These are phyloP conservation scores for Zygaena filipendulae DNA, from an alignment of 2,888 invertebrate genomes.

Conservation along the genomic window DNA sequence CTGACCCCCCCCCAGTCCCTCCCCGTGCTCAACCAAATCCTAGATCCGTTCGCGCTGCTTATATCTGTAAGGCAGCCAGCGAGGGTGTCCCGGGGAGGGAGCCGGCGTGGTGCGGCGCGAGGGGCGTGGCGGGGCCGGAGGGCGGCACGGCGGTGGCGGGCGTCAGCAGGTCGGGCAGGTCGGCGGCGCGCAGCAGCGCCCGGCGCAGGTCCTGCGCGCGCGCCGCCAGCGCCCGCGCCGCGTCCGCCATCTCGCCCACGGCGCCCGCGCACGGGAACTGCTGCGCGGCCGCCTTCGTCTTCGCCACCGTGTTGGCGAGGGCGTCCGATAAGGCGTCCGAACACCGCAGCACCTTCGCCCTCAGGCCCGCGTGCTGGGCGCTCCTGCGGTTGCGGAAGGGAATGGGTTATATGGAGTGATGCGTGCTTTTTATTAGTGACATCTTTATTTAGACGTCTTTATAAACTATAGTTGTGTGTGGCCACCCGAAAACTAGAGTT, in stretches of 20 bases:
- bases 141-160: conserved; percentile 43
- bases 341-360: conserved; percentile 77
- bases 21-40: too few relatives aligned
- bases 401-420: too few relatives aligned
- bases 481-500: too few relatives aligned
- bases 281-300: conserved; percentile 91
- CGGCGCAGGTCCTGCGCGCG: conserved; percentile 84
- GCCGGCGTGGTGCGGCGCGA: conserved; percentile 38
- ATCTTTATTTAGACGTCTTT: too few relatives aligned
- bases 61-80: conserved; percentile 46
- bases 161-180: conserved; percentile 39
- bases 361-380: conserved; percentile 78
- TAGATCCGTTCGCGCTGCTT: too few relatives aligned
- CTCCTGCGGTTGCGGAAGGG: conserved; percentile 63
- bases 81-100: conserved; percentile 31
- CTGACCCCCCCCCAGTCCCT: too few relatives aligned
- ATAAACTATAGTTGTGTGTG: too few relatives aligned
- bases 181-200: conserved; percentile 77
- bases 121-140: conserved; percentile 37
- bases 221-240: conserved; percentile 86
- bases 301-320: conserved; percentile 82
- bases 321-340: conserved; percentile 86
- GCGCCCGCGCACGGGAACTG: conserved; percentile 92
- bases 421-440: too few relatives aligned
- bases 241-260: conserved; percentile 94